These are phyloP conservation scores for Tineola bisselliella DNA, from an alignment of 2,888 invertebrate species.

Conservation along the genomic window DNA sequence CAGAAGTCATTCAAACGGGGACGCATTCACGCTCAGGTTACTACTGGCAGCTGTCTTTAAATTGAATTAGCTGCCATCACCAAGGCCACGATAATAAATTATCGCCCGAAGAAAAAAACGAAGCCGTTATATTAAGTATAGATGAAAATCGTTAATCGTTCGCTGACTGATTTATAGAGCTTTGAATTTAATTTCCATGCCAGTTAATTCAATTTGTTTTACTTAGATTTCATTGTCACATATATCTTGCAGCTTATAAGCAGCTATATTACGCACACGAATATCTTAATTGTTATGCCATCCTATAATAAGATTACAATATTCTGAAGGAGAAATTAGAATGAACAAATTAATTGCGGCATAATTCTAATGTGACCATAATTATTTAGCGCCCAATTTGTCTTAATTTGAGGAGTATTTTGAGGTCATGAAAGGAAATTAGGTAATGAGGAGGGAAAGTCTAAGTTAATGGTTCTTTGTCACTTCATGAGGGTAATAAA, in stretches of 20 bases:
- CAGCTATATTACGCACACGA: too few species aligned
- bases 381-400: background rate
- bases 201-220: too few species aligned
- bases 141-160: background rate
- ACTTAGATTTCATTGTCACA: too few species aligned
- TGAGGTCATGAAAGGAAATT: slow-evolving; percentile 6
- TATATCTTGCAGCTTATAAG: too few species aligned
- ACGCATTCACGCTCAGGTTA: slow-evolving; percentile 18
- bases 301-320: background rate
- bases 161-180: background rate
- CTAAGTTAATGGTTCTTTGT: slow-evolving; percentile 1
- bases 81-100: slow-evolving; percentile 23
- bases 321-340: background rate
- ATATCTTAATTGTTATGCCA: too few species aligned
- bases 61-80: slow-evolving; percentile 31
- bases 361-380: slow-evolving; percentile 1
- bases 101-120: background rate
- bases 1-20: background rate
- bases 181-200: background rate
- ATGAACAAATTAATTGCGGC: background rate
- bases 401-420: slow-evolving; percentile 5
- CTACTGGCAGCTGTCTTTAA: slow-evolving; percentile 27
- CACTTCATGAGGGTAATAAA: slow-evolving; percentile 12
- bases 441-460: background rate
- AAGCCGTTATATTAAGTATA: background rate